Conservation (phyloP, 2,888 invertebrate species). For the Taphrorychus bicolor region DNA sequence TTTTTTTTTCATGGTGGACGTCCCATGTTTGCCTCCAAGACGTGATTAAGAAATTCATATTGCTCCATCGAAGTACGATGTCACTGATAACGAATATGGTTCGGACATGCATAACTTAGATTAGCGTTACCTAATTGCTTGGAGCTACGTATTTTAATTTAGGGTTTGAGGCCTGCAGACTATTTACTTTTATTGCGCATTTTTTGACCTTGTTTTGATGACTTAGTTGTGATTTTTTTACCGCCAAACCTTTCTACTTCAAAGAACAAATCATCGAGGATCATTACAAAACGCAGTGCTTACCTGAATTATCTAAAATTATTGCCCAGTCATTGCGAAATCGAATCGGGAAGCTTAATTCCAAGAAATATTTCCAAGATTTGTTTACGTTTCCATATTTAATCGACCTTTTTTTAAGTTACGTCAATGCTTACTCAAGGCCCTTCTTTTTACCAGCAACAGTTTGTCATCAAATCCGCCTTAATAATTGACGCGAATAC, state of each 20-base stretch:
- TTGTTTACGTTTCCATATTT: not conserved
- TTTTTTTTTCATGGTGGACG: constrained; percentile 8
- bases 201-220: not conserved
- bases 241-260: not conserved
- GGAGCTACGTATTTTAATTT: not conserved
- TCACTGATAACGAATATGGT: not conserved
- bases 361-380: constrained; percentile 1
- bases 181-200: no score
- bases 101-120: not conserved
- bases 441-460: not conserved
- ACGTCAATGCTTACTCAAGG: constrained; percentile 1
- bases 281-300: not conserved
- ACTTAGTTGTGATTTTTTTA: not conserved
- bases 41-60: constrained; percentile 7
- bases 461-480: not conserved
- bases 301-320: not conserved
- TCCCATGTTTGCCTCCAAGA: not conserved
- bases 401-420: not conserved
- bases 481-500: not conserved
- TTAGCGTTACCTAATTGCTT: not conserved
- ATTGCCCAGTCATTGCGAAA: not conserved
- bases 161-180: no score
- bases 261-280: not conserved
- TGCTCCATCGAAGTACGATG: not conserved
- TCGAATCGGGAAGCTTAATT: not conserved